A percentile compares a stretch with the other conserved stretches of the same genome.
Evolutionary conservation across 2,113 vertebrate genomes (phyloP).

Genomic region (Lophius piscatorius): DNA sequence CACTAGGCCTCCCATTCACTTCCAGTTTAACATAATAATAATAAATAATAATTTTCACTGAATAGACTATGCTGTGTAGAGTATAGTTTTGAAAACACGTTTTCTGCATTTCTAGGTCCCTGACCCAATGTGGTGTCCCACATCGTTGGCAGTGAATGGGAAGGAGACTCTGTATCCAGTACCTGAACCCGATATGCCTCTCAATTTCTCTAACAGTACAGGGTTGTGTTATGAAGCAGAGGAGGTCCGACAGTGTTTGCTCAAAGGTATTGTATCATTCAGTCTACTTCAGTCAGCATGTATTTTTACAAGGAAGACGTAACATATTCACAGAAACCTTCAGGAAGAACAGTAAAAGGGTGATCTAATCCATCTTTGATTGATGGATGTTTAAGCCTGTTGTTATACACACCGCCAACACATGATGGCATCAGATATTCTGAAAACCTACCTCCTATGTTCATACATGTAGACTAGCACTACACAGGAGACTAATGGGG

Average conservation of each 20-base stretch:
- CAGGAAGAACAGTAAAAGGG: too few relatives aligned
- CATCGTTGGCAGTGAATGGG: conserved; percentile 77
- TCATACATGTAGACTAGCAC: neutral
- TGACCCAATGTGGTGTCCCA: conserved; percentile 81
- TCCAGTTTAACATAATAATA: too few relatives aligned
- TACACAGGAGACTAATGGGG: too few relatives aligned
- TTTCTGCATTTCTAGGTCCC: conserved; percentile 72
- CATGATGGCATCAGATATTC: conserved; percentile 40
- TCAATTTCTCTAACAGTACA: conserved; percentile 78
- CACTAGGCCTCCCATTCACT: too few relatives aligned
- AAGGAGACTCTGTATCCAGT: conserved; percentile 77
- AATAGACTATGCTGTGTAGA: neutral
- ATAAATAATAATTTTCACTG: neutral
- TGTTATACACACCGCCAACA: conserved; percentile 19
- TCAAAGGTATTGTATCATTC: conserved; percentile 74
- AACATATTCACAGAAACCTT: too few relatives aligned
- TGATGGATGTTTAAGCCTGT: neutral
- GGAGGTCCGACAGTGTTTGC: conserved; percentile 85
- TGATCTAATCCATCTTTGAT: neutral
- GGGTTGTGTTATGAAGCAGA: conserved; percentile 87
- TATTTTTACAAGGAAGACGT: too few relatives aligned
- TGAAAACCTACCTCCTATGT: neutral
- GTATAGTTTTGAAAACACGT: too few relatives aligned
- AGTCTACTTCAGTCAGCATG: neutral
- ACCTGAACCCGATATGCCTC: conserved; percentile 72